Evolutionary conservation across 2,797 vertebrate genomes (phyloP).

Genomic region (Sorex maritimensis): DNA sequence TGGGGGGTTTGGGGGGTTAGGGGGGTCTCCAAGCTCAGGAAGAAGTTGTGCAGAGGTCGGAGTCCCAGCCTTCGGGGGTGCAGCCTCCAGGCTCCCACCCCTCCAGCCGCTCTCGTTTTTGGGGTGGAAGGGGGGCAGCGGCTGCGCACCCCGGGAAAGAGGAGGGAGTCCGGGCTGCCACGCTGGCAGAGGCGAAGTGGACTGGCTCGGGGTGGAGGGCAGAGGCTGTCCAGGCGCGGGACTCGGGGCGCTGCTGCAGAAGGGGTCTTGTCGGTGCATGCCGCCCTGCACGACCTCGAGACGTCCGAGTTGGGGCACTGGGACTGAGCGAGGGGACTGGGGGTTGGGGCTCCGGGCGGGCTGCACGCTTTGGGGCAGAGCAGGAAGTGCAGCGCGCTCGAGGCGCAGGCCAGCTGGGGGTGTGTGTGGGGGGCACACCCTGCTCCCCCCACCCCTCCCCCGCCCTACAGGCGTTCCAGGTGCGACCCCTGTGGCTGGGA

Average conservation of each 20-base stretch:
- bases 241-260: not conserved
- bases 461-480: not conserved
- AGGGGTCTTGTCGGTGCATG: not conserved
- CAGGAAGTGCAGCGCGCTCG: slow-evolving; percentile 49
- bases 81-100: not conserved
- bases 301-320: not conserved
- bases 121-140: not conserved
- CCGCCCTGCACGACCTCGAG: not conserved
- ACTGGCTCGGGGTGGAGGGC: not conserved
- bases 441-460: too few relatives aligned
- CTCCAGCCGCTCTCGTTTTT: too few relatives aligned
- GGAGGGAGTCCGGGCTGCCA: slow-evolving; percentile 76
- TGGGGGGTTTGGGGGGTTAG: not conserved
- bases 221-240: not conserved
- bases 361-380: slow-evolving; percentile 30
- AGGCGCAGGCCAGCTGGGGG: too few relatives aligned
- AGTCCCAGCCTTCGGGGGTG: not conserved
- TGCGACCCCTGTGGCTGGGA: not conserved
- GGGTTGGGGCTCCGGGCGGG: not conserved
- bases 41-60: slow-evolving; percentile 75
- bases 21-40: not conserved
- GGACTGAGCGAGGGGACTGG: not conserved
- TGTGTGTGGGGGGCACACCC: not conserved
- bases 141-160: slow-evolving; percentile 8
- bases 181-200: slow-evolving; percentile 79